Percentiles rank a stretch among this genome's conserved stretches.
These are phyloP conservation scores for Holothuria leucospilota DNA, from an alignment of 53 echinoderm and acorn worm genomes.

Conservation along the genomic window DNA sequence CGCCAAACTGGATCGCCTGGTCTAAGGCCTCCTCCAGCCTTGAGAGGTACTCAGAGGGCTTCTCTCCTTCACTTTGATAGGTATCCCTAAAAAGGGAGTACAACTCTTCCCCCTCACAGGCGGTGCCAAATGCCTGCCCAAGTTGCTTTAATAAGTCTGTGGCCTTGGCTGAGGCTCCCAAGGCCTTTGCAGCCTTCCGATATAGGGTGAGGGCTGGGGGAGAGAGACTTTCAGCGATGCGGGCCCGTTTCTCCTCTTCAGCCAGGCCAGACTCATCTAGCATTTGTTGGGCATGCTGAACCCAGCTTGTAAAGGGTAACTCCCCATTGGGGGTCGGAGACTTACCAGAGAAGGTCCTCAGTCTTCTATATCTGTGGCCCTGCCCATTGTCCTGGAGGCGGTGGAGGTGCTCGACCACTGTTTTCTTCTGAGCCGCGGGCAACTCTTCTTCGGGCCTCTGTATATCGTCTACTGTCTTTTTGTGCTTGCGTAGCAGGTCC, in stretches of 20 bases:
- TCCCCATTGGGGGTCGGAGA: conserved; percentile 50
- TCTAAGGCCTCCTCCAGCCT: conserved; percentile 54
- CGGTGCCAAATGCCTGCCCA: conserved; percentile 49
- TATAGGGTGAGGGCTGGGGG: conserved; percentile 59
- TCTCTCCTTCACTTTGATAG: conserved; percentile 44
- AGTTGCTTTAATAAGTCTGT: conserved; percentile 35
- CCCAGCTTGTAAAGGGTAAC: not conserved
- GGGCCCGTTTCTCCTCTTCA: conserved; percentile 34
- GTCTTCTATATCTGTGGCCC: conserved; percentile 19
- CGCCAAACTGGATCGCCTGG: conserved; percentile 55
- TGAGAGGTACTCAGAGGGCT: conserved; percentile 37
- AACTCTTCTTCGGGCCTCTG: not conserved
- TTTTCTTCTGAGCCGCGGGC: not conserved
- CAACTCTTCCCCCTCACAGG: conserved; percentile 64
- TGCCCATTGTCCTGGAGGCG: not conserved
- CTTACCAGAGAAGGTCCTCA: conserved; percentile 67
- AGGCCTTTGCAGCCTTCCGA: conserved; percentile 43
- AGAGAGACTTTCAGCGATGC: conserved; percentile 41
- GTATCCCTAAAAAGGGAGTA: conserved; percentile 56
- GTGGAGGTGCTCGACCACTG: conserved; percentile 12
- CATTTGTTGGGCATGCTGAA: conserved; percentile 41
- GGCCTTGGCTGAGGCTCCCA: conserved; percentile 21
- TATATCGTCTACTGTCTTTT: conserved; percentile 48
- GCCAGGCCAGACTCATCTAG: conserved; percentile 37
- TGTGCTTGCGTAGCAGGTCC: conserved; percentile 14